Percentiles rank a stretch among this genome's conserved stretches.
Conservation (phyloP, 2,113 vertebrate genomes). For the Coracopsis vasa region DNA sequence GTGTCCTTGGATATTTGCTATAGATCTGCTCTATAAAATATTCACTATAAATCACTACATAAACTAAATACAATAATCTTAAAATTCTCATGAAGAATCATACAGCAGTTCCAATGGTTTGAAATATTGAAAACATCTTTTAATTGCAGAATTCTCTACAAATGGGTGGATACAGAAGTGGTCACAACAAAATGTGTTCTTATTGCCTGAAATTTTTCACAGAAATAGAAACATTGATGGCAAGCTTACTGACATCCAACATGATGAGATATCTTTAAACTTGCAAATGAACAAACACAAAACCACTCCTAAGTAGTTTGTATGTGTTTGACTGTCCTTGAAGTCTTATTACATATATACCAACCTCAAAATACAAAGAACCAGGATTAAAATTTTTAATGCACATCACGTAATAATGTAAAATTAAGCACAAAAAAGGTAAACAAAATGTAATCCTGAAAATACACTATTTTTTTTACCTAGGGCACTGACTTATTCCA, state of each 20-base stretch:
- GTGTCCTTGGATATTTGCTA: background rate
- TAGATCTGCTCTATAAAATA: background rate
- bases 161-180: conserved; percentile 79
- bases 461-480: conserved; percentile 47
- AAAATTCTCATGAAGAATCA: background rate
- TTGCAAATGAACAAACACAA: conserved; percentile 62
- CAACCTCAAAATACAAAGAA: conserved; percentile 60
- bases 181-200: conserved; percentile 72
- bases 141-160: conserved; percentile 78
- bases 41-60: background rate
- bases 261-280: conserved; percentile 60
- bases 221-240: conserved; percentile 63
- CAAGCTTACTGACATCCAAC: conserved; percentile 66
- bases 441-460: conserved; percentile 35
- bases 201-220: conserved; percentile 76
- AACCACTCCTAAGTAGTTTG: conserved; percentile 24
- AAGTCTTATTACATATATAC: conserved; percentile 41
- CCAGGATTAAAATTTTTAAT: conserved; percentile 54
- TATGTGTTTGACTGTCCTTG: conserved; percentile 22
- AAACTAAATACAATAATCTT: background rate
- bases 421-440: conserved; percentile 52
- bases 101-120: conserved; percentile 1
- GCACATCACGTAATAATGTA: conserved; percentile 52
- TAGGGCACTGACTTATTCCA: conserved; percentile 28
- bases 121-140: conserved; percentile 79